Conservation (phyloP, 2,797 vertebrate genomes). For the Sorex maritimensis region DNA sequence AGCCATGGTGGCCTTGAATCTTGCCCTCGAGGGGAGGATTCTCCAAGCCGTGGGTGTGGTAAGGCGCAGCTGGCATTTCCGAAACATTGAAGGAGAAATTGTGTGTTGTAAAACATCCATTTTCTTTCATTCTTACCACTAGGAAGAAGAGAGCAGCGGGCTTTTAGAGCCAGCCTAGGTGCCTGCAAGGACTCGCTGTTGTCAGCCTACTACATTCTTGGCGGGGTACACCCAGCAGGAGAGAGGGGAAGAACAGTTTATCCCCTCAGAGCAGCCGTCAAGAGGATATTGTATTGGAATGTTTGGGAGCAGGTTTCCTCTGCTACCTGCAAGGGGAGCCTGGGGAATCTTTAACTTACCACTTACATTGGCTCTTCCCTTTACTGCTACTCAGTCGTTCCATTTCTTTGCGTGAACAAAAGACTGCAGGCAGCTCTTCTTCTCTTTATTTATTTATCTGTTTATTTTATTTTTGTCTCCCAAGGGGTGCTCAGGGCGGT, state of each 20-base stretch:
- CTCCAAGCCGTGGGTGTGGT: not conserved
- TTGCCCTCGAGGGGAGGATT: not conserved
- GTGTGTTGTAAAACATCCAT: not conserved
- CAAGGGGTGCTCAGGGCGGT: too few species aligned
- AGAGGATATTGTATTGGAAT: not conserved
- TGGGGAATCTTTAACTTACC: not conserved
- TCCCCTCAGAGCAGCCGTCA: not conserved
- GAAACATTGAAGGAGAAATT: not conserved
- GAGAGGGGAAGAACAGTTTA: not conserved
- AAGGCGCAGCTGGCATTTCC: not conserved
- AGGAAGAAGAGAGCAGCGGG: not conserved
- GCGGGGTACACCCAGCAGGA: not conserved
- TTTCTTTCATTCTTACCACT: not conserved
- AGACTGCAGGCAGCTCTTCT: slow-evolving; percentile 13
- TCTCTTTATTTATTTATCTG: too few species aligned
- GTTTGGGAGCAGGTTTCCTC: not conserved
- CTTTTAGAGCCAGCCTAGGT: not conserved
- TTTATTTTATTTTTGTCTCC: too few species aligned
- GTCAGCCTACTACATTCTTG: not conserved
- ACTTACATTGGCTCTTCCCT: not conserved
- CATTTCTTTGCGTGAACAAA: not conserved
- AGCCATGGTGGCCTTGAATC: not conserved
- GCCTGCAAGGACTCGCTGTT: not conserved
- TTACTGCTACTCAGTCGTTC: not conserved
- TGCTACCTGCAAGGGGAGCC: not conserved